Conservation (phyloP, 2,888 invertebrate genomes). For the Pandemis cinnamomeana region DNA sequence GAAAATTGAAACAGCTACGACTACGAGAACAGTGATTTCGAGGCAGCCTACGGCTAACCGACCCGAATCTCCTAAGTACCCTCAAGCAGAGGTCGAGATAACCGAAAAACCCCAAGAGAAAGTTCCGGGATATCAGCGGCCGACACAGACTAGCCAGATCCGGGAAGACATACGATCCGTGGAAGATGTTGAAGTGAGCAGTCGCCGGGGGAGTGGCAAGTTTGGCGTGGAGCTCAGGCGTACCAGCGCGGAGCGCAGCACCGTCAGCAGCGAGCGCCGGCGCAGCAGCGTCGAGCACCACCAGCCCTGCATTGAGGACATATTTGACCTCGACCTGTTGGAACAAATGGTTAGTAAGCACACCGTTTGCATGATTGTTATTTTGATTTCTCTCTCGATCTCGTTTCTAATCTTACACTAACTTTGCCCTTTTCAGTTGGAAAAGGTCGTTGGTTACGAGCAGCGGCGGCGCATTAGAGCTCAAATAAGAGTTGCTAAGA, state of each 20-base stretch:
- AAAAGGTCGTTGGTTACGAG: conserved; percentile 91
- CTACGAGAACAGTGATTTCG: conserved; percentile 55
- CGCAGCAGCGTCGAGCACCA: conserved; percentile 78
- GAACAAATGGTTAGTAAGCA: conserved; percentile 87
- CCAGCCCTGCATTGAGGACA: conserved; percentile 87
- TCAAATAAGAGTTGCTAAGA: conserved; percentile 90
- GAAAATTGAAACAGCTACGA: conserved; percentile 55
- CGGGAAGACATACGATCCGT: conserved; percentile 67
- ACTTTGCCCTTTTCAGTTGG: conserved; percentile 83
- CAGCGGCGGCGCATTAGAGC: conserved; percentile 90
- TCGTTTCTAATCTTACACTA: conserved; percentile 51
- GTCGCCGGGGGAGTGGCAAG: conserved; percentile 84
- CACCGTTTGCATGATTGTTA: conserved; percentile 51
- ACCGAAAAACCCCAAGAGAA: conserved; percentile 58
- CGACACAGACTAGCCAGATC: conserved; percentile 72
- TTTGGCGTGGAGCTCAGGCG: conserved; percentile 88
- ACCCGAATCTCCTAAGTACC: conserved; percentile 60
- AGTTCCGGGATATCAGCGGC: conserved; percentile 68
- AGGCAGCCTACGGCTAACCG: conserved; percentile 57
- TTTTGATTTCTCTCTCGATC: conserved; percentile 48
- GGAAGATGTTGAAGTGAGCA: conserved; percentile 76
- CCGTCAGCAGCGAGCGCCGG: conserved; percentile 74
- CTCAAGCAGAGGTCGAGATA: conserved; percentile 54
- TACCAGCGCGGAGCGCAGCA: conserved; percentile 82
- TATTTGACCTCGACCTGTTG: conserved; percentile 88